Conservation (phyloP, 1,140 invertebrate genomes). For the Samia ricini region DNA sequence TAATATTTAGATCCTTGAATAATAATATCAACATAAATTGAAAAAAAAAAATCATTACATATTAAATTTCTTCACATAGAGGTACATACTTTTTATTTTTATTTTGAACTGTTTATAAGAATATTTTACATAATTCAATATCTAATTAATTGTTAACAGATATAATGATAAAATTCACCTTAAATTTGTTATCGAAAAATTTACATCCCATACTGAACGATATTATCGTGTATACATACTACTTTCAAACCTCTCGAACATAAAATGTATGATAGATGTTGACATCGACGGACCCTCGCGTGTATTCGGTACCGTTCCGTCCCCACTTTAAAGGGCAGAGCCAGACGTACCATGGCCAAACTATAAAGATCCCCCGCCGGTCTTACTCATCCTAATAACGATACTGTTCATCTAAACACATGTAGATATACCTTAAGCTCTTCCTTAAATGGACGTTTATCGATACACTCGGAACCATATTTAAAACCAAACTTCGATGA, state of each 20-base stretch:
- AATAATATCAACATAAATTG: too few relatives aligned
- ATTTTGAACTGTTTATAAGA: too few relatives aligned
- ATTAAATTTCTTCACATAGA: too few relatives aligned
- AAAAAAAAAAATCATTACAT: too few relatives aligned
- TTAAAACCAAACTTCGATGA: conserved; percentile 65
- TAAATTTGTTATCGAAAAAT: neutral
- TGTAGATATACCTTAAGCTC: conserved; percentile 25
- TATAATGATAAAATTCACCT: too few relatives aligned
- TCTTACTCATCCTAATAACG: conserved; percentile 11
- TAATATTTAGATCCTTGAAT: too few relatives aligned
- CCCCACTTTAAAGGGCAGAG: conserved; percentile 63
- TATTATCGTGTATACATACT: conserved; percentile 60
- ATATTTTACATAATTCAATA: too few relatives aligned
- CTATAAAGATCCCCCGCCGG: conserved; percentile 35
- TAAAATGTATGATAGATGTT: conserved; percentile 73
- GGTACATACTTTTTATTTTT: too few relatives aligned
- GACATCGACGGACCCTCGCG: conserved; percentile 64
- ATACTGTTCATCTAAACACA: neutral
- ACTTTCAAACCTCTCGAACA: conserved; percentile 55
- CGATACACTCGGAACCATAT: conserved; percentile 66
- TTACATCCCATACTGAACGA: conserved; percentile 31
- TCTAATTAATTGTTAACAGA: too few relatives aligned
- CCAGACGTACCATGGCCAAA: conserved; percentile 28
- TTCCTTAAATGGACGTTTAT: conserved; percentile 33
- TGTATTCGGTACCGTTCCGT: conserved; percentile 56